Base-by-base conservation (phyloP, 2,797 vertebrate genomes). In the Menidia menidia region DNA sequence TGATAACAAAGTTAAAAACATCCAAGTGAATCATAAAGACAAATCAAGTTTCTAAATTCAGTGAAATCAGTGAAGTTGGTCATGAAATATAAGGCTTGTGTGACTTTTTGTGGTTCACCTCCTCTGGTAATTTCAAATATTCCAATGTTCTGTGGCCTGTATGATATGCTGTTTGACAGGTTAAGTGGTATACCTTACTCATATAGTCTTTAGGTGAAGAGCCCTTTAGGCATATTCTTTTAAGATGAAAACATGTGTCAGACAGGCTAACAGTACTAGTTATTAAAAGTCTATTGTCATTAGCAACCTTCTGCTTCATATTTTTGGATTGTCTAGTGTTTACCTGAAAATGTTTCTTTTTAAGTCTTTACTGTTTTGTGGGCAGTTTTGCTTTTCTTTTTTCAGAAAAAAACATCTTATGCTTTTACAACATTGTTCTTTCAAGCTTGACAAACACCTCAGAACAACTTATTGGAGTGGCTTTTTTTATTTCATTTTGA, bases 151-250 rank as follows among this genome's bases (percentile, higher is more conserved):
- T 54, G 6, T 35, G 4, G 53, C 31, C 12, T 32, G 44, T 43
- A 2, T 39, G 43, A 60, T 11, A 42, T 43, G 0, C 35, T 54
- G 19, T 42, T 35, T 65, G 35, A 39, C 9, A 39, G 5, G 35
- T 66, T 67, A n/a, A 50, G 53, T 52, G 42, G 32, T 32, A 12
- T 41, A 19, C 18, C 14, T 39, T 14, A 12, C 33, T 66, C n/a
- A 10, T 51, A 19, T 47, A 19, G 61, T 44, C 13, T 14, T 57
- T 10, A 9, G 18, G 48, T 51, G 12, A 64, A 48, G 39, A 56
- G 61, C 43, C 39, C 62, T 47, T n/a, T 9, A 25, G 35, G 54
- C 50, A 15, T 48, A 32, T 32, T 33, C 55, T 43, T 55, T 9
- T 56, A 31, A 15, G 2, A 45, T 31, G 55, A 62, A 64, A 50